Evolutionary conservation across 2,113 vertebrate genomes (phyloP), one percentile per base, ranked within the genome.

Genomic region (Anolis sagrei): DNA sequence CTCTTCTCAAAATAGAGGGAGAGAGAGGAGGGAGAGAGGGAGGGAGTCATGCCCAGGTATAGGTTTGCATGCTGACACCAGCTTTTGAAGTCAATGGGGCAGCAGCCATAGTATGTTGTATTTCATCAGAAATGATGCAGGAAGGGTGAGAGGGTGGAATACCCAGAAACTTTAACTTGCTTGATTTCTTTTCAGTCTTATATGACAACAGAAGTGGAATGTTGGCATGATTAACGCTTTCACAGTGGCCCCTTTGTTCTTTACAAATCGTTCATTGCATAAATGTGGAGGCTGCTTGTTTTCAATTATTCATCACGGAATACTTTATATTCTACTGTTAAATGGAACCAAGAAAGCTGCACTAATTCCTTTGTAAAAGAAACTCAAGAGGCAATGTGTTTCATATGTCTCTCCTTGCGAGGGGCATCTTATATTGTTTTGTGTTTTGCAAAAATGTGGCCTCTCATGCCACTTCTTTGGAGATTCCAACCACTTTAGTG

Each of bases 171-270:
- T 68, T 82, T 21, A 81, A 19, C 76, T 34, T 75, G 39, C 62
- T 66, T 87, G 66, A 85, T 90, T 88, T 87, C 58, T 77, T 34
- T 73, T 32, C 48, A 85, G 44, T 62, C 16, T 84, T 86, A 66
- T 2, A 29, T 70, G 49, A 80, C 76, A 79, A 0, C 79, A 66
- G 77, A 2, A 76, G 2, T 34, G 19, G 78, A 2, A 1, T 58
- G 69, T 88, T 75, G 49, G 19, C 25, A 73, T 88, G 82, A 83
- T 58, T 70, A 86, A 48, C 80, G 14, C 1, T 58, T 92, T 95
- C 77, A 27, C 89, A 92, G 86, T 36, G n/a, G 32, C 19, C 0
- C 7, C 5, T 88, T 91, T 89, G 64, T 87, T 89, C 82, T 84
- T 76, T 54, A 73, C 81, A 32, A 78, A 83, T 89, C 4, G 64